Evolutionary conservation across 2,113 vertebrate species (phyloP).

Genomic region (Myiagra hebetior): DNA sequence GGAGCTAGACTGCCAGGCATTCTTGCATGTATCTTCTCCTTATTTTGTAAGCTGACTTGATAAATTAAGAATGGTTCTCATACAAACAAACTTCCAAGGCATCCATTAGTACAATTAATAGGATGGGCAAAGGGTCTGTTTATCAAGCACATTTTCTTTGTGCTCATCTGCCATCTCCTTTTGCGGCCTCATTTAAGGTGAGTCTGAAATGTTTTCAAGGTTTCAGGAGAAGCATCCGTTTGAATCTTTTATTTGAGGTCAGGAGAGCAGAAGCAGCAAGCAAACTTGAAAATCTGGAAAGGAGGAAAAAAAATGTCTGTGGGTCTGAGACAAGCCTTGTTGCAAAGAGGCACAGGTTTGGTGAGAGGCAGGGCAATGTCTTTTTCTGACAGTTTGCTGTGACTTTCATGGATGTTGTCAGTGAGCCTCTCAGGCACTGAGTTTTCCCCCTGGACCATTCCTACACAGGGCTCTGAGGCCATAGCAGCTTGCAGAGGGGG

Average conservation of each 20-base stretch:
- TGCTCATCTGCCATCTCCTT: not conserved
- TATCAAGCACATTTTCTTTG: not conserved
- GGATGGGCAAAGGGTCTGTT: not conserved
- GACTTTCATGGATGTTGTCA: not conserved
- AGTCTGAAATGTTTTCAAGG: not conserved
- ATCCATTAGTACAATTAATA: not conserved
- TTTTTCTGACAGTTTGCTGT: not conserved
- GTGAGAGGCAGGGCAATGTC: not conserved
- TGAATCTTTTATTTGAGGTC: not conserved
- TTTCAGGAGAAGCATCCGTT: not conserved
- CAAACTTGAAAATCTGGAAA: not conserved
- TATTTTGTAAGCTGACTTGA: not conserved
- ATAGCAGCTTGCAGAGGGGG: not conserved
- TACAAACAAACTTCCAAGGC: not conserved
- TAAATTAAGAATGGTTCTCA: not conserved
- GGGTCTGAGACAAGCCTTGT: not conserved
- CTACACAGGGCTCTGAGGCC: fast-evolving
- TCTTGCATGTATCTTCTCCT: not conserved
- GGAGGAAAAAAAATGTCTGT: not conserved
- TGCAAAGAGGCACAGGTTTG: not conserved
- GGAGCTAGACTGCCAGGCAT: not conserved
- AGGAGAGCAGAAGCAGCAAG: not conserved
- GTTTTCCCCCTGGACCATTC: not conserved
- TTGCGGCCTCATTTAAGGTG: not conserved
- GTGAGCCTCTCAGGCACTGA: not conserved